Conservation (phyloP, 2,888 invertebrate genomes). For the Neoaliturus tenellus region DNA sequence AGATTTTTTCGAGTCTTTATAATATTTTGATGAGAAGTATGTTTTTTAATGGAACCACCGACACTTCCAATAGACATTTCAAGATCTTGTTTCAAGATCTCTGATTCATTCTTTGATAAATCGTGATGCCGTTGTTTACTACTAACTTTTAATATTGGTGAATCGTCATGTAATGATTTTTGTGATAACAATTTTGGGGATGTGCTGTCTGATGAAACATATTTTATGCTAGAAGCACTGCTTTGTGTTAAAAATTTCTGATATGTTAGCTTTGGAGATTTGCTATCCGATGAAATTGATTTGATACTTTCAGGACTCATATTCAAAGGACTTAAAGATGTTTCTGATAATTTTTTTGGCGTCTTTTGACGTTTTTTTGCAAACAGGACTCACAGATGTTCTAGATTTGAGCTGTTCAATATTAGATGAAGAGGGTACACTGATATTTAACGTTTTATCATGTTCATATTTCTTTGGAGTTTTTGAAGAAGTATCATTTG, state of each 20-base stretch:
- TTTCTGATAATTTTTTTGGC: not conserved
- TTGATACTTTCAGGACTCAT: not conserved
- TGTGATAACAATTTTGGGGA: not conserved
- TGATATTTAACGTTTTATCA: not conserved
- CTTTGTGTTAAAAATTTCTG: not conserved
- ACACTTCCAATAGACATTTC: too few species aligned
- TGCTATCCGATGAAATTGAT: slow-evolving; percentile 17
- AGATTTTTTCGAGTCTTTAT: not conserved
- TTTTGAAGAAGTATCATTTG: not conserved
- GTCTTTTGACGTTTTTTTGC: not conserved
- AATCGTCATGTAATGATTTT: not conserved
- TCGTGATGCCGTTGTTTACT: not conserved
- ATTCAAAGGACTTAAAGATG: not conserved
- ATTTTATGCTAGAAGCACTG: slow-evolving; percentile 11
- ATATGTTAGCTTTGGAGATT: not conserved
- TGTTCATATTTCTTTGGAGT: not conserved
- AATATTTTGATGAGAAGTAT: not conserved
- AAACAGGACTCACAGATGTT: not conserved
- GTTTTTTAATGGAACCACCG: not conserved
- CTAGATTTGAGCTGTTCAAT: not conserved
- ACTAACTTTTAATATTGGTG: not conserved
- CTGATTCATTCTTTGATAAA: not conserved
- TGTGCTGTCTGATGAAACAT: slow-evolving; percentile 3
- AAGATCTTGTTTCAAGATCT: not conserved
- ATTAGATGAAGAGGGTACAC: not conserved